Evolutionary conservation across 2,797 vertebrate species (phyloP).

Genomic region (Denticeps clupeoides): DNA sequence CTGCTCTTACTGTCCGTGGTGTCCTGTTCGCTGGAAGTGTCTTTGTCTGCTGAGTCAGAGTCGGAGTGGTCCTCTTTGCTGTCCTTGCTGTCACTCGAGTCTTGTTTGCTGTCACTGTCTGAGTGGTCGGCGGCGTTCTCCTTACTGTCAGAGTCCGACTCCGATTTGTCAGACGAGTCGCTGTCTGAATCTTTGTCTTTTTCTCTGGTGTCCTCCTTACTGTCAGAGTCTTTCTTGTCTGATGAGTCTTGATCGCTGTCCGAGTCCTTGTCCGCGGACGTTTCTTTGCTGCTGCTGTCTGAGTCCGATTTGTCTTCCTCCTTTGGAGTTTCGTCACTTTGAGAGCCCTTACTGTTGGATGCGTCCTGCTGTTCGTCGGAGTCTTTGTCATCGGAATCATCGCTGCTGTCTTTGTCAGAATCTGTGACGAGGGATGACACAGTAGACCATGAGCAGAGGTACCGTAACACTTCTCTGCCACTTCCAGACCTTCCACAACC

Average conservation of each 20-base stretch:
- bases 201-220: background rate
- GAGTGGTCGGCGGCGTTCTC: background rate
- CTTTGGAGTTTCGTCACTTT: background rate
- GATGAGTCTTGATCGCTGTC: background rate
- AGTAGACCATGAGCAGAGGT: background rate
- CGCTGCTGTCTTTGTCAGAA: conserved; percentile 16
- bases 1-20: too few species aligned
- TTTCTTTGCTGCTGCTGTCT: background rate
- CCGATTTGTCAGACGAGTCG: background rate
- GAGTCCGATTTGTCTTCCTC: conserved; percentile 1
- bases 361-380: conserved; percentile 14
- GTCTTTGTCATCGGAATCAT: conserved; percentile 3
- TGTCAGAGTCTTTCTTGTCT: conserved; percentile 6
- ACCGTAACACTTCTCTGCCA: too few species aligned
- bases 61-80: conserved; percentile 1
- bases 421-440: background rate
- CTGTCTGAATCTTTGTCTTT: too few species aligned
- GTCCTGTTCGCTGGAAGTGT: conserved; percentile 5
- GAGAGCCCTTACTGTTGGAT: conserved; percentile 3
- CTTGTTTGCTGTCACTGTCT: background rate
- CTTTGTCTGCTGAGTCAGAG: background rate
- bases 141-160: background rate
- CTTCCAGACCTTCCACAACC: too few species aligned
- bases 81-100: too few species aligned
- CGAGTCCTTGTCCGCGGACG: background rate